These are phyloP conservation scores for Lasioglossum zephyrum DNA, from an alignment of 2,888 invertebrate genomes.

Conservation along the genomic window DNA sequence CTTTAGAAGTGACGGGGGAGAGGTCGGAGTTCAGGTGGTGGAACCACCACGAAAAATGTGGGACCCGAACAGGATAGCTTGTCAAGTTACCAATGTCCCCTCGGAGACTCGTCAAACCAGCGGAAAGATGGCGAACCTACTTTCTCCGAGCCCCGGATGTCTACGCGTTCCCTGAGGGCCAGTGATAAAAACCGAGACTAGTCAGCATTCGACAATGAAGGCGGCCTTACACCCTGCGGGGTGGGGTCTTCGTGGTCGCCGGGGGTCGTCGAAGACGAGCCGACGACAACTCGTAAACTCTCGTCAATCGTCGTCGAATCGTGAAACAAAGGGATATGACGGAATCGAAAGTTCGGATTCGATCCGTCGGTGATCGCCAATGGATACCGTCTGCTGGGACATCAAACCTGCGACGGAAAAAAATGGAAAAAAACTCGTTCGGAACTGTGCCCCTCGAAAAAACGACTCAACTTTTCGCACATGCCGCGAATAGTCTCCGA, in stretches of 20 bases:
- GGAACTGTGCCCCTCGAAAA: neutral
- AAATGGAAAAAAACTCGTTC: conserved; percentile 20
- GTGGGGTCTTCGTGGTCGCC: conserved; percentile 25
- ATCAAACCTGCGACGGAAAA: conserved; percentile 16
- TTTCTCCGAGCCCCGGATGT: conserved; percentile 72
- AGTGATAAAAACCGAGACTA: conserved; percentile 80
- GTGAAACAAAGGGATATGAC: conserved; percentile 59
- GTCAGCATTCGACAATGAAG: conserved; percentile 81
- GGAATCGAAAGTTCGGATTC: conserved; percentile 40
- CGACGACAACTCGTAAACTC: conserved; percentile 67
- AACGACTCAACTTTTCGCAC: neutral
- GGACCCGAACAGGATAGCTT: conserved; percentile 73
- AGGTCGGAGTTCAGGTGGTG: conserved; percentile 39
- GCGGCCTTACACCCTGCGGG: conserved; percentile 59
- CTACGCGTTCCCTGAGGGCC: conserved; percentile 74
- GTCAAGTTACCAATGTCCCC: conserved; percentile 81
- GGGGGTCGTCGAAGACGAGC: conserved; percentile 10
- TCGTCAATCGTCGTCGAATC: conserved; percentile 63
- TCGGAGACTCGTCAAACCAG: conserved; percentile 80
- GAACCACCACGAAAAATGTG: conserved; percentile 43
- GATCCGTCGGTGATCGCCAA: conserved; percentile 33
- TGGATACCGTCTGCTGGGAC: neutral
- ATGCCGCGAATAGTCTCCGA: neutral
- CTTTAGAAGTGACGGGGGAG: conserved; percentile 42
- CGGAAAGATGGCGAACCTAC: conserved; percentile 76